These are phyloP conservation scores for Isichthys henryi DNA, from an alignment of 2,113 vertebrate species.

Conservation along the genomic window DNA sequence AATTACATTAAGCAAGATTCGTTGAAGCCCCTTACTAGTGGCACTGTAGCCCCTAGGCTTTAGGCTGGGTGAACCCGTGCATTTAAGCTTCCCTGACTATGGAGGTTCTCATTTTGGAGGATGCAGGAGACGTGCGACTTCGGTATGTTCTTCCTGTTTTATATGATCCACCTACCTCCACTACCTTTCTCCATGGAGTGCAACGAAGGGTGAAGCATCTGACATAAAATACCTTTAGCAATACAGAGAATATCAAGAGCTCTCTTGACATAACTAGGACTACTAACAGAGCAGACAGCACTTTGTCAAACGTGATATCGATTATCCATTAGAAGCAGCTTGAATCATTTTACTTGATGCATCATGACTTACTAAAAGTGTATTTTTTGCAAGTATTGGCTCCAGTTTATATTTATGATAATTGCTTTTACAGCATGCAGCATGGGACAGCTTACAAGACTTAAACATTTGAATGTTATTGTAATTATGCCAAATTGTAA, in stretches of 20 bases:
- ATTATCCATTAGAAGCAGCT: slow-evolving; percentile 28
- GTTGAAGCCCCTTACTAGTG: not conserved
- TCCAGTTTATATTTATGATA: not conserved
- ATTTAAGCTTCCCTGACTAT: not conserved
- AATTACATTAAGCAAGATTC: not conserved
- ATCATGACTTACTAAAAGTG: not conserved
- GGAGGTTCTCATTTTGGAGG: not conserved
- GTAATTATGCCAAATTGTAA: not conserved
- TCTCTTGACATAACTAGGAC: slow-evolving; percentile 27
- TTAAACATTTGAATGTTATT: not conserved
- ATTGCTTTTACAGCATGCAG: not conserved
- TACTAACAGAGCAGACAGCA: slow-evolving; percentile 14
- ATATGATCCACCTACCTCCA: not conserved
- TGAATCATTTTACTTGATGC: slow-evolving; percentile 22
- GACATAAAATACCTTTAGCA: slow-evolving; percentile 18
- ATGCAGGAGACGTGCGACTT: not conserved
- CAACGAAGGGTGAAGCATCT: slow-evolving; percentile 19
- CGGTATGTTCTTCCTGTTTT: not conserved
- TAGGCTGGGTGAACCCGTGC: not conserved
- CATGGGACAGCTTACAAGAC: not conserved
- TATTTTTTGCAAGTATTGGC: not conserved
- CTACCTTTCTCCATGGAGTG: not conserved
- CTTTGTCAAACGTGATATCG: slow-evolving; percentile 24
- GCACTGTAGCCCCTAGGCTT: not conserved
- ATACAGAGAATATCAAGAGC: slow-evolving; percentile 8